phyloP scores from a whole-genome alignment of 2,113 vertebrate genomes.

The Tachycineta bicolor region DNA sequence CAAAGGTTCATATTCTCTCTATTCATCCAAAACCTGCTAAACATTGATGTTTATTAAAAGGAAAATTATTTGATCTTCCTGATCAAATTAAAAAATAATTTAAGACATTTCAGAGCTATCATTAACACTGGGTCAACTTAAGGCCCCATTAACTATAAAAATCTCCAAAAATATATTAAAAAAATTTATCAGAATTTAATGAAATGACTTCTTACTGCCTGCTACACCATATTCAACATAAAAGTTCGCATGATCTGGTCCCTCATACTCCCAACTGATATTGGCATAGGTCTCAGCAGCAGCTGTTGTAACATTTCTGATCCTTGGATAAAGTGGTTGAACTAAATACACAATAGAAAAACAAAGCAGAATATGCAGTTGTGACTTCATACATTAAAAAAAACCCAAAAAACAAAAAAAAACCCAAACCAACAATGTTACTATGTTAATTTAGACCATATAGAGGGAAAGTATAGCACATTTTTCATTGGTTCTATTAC shows the following conservation, averaged over 20 bases:
- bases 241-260: constrained; percentile 85
- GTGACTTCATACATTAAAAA: constrained; percentile 7
- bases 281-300: constrained; percentile 84
- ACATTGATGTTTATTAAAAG: not conserved
- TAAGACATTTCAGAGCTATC: not conserved
- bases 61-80: not conserved
- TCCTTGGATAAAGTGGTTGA: constrained; percentile 79
- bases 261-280: constrained; percentile 96
- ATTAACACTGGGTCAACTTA: constrained; percentile 24
- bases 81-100: constrained; percentile 26
- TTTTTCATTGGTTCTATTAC: not conserved
- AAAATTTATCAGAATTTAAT: constrained; percentile 59
- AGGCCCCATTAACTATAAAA: not conserved
- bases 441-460: constrained; percentile 5
- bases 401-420: not conserved
- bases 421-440: not conserved
- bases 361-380: constrained; percentile 76
- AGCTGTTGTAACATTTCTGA: constrained; percentile 86
- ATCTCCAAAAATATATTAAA: constrained; percentile 47
- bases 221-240: constrained; percentile 92
- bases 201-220: constrained; percentile 88
- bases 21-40: not conserved
- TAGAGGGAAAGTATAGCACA: not conserved
- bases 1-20: constrained; percentile 23
- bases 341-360: constrained; percentile 84